Evolutionary conservation across 1,140 invertebrate genomes (phyloP).

Genomic region (Drosophila nebulosa): DNA sequence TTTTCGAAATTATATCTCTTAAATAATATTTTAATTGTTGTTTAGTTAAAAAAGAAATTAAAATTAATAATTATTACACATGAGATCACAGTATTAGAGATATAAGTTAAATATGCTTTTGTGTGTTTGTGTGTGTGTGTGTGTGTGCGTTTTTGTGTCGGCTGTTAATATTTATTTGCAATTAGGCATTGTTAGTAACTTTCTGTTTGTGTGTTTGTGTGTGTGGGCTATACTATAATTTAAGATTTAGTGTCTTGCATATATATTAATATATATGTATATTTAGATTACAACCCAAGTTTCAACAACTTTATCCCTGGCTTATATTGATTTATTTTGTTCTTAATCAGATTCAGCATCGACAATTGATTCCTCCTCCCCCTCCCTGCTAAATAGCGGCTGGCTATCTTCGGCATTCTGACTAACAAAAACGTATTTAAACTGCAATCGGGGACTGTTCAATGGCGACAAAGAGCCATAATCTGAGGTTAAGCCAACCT

Average conservation of each 20-base stretch:
- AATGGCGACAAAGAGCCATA: conserved; percentile 60
- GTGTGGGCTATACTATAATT: conserved; percentile 25
- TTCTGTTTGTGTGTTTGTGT: conserved; percentile 27
- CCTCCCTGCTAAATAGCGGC: conserved; percentile 40
- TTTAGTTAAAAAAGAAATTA: conserved; percentile 58
- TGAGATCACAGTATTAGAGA: conserved; percentile 81
- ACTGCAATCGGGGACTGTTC: conserved; percentile 45
- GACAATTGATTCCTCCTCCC: conserved; percentile 49
- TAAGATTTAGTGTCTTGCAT: conserved; percentile 65
- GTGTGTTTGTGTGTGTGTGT: conserved; percentile 33
- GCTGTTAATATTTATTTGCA: conserved; percentile 49
- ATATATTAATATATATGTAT: conserved; percentile 35
- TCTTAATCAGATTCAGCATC: conserved; percentile 60
- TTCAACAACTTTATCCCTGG: conserved; percentile 45
- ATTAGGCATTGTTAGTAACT: conserved; percentile 61
- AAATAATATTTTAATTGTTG: conserved; percentile 46
- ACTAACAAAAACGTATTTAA: conserved; percentile 38
- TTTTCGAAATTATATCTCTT: conserved; percentile 62
- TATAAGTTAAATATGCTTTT: conserved; percentile 80
- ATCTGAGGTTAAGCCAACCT: conserved; percentile 61
- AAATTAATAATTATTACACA: conserved; percentile 81
- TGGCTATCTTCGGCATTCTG: conserved; percentile 41
- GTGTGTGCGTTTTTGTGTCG: conserved; percentile 36
- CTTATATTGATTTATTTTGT: conserved; percentile 7
- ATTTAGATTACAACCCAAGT: conserved; percentile 61